phyloP scores from a whole-genome alignment of 2,797 vertebrate species.

The Acipenser oxyrinchus region DNA sequence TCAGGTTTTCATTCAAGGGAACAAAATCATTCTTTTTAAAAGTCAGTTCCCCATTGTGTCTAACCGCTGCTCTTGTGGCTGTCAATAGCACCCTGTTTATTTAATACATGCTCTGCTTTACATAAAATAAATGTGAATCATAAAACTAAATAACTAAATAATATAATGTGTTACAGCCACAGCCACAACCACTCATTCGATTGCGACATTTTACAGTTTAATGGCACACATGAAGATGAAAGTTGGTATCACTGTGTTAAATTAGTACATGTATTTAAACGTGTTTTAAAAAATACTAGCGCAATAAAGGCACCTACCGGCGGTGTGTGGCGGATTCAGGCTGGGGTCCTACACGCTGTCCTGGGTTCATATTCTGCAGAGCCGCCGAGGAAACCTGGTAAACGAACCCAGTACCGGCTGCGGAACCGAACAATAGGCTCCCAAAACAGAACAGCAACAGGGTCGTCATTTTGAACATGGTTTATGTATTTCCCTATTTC shows the following conservation, averaged over 20 bases:
- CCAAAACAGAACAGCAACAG: conserved; percentile 43
- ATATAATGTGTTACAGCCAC: too few species aligned
- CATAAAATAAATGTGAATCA: too few species aligned
- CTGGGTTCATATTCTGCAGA: conserved; percentile 48
- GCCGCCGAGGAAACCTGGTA: conserved; percentile 51
- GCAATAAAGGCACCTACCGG: conserved; percentile 41
- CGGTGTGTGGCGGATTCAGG: conserved; percentile 35
- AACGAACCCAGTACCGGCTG: conserved; percentile 47
- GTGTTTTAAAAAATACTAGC: background rate
- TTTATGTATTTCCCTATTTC: conserved; percentile 3
- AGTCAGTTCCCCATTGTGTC: too few species aligned
- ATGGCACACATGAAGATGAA: too few species aligned
- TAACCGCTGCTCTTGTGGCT: too few species aligned
- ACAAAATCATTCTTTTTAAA: too few species aligned
- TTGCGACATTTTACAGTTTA: too few species aligned
- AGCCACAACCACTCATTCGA: too few species aligned
- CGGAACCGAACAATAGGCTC: conserved; percentile 31
- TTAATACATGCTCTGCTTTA: too few species aligned
- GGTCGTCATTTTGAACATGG: conserved; percentile 5
- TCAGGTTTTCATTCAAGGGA: too few species aligned
- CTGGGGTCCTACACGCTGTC: conserved; percentile 44
- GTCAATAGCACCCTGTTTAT: too few species aligned
- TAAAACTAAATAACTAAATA: too few species aligned
- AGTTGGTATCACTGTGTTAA: background rate
- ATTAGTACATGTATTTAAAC: background rate